These are phyloP conservation scores for Oithona nana DNA, from an alignment of 2,888 invertebrate species.

Conservation along the genomic window DNA sequence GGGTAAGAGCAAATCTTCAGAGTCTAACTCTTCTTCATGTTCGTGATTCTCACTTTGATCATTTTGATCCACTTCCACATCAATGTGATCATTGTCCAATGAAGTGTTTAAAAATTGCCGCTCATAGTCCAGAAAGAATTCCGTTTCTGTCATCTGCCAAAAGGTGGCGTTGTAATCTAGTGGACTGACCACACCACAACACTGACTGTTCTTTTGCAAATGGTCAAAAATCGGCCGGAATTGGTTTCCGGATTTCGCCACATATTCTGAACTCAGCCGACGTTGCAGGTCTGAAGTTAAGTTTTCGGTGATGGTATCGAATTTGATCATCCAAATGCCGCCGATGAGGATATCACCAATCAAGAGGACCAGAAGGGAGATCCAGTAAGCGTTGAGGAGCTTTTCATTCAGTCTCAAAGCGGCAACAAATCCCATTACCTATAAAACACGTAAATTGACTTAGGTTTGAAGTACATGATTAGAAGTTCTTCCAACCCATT, in stretches of 20 bases:
- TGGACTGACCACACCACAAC: conserved; percentile 58
- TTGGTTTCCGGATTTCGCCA: conserved; percentile 38
- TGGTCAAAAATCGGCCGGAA: conserved; percentile 59
- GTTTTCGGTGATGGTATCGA: conserved; percentile 52
- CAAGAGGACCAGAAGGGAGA: conserved; percentile 51
- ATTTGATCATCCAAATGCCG: conserved; percentile 63
- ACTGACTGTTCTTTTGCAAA: conserved; percentile 41
- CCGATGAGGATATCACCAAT: conserved; percentile 67
- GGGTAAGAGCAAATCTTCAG: conserved; percentile 5
- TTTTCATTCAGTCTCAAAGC: conserved; percentile 58
- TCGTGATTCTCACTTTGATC: background rate
- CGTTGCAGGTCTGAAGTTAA: conserved; percentile 45
- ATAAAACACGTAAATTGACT: no score
- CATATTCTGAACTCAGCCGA: conserved; percentile 46
- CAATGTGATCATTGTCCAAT: background rate
- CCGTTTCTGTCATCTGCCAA: background rate
- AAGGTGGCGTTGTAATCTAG: conserved; percentile 24
- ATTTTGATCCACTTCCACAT: background rate
- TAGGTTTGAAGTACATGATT: background rate
- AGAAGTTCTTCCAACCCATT: no score
- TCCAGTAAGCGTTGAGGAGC: conserved; percentile 64
- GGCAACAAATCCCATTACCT: conserved; percentile 51
- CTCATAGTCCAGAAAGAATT: background rate
- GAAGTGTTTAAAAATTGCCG: background rate
- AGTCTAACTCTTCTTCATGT: background rate